phyloP scores from a whole-genome alignment of 2,888 invertebrate species.

The Xestia xanthographa region DNA sequence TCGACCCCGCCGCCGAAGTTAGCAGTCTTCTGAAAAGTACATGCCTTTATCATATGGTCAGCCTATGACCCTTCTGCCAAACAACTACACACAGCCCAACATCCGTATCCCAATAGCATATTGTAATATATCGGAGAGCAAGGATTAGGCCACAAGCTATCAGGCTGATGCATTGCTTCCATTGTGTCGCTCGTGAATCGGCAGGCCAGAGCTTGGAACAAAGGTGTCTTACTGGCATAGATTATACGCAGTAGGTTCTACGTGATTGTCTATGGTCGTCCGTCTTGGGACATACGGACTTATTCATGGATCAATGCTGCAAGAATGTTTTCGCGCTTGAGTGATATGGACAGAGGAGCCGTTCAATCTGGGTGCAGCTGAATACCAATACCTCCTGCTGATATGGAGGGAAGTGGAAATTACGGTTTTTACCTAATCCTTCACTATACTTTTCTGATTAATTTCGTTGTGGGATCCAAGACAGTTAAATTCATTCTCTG shows the following conservation, averaged over 20 bases:
- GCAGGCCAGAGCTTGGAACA: slow-evolving; percentile 74
- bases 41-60: background rate
- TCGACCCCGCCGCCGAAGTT: background rate
- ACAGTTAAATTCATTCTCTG: too few species aligned
- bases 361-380: background rate
- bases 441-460: too few species aligned
- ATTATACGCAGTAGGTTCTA: slow-evolving; percentile 64
- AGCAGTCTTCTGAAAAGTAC: background rate
- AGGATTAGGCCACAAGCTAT: slow-evolving; percentile 79
- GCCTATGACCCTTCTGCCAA: slow-evolving; percentile 33
- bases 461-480: too few species aligned
- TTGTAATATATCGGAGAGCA: slow-evolving; percentile 67
- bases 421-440: too few species aligned
- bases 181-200: slow-evolving; percentile 79
- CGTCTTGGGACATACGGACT: slow-evolving; percentile 51
- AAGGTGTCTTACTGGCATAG: slow-evolving; percentile 76
- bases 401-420: too few species aligned
- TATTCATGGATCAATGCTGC: background rate
- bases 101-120: slow-evolving; percentile 62
- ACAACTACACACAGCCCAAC: slow-evolving; percentile 1
- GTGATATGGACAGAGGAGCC: background rate
- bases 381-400: too few species aligned
- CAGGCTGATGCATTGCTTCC: slow-evolving; percentile 81
- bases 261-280: slow-evolving; percentile 53
- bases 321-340: background rate